These are phyloP conservation scores for Coelinius sp. DNA, from an alignment of 2,888 invertebrate genomes.

Conservation along the genomic window DNA sequence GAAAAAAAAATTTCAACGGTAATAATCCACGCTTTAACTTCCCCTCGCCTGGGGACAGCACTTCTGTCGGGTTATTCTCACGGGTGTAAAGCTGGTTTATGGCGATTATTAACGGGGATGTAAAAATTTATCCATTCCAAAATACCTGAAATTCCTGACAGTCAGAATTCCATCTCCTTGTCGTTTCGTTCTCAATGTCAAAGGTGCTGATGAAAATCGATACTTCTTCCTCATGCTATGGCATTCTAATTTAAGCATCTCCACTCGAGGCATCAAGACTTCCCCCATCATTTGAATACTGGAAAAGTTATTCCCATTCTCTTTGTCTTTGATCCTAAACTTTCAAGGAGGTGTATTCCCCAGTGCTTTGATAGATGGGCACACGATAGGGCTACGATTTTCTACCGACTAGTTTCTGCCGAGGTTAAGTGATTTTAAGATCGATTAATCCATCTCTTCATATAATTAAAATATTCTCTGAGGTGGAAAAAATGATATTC, in stretches of 20 bases:
- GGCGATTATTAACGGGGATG: background rate
- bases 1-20: background rate
- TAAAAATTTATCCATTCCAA: no score
- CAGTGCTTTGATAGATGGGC: slow-evolving; percentile 20
- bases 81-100: background rate
- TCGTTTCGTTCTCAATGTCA: background rate
- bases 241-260: background rate
- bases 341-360: slow-evolving; percentile 24
- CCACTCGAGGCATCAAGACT: background rate
- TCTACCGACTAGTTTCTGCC: background rate
- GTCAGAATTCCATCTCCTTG: background rate
- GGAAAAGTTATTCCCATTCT: slow-evolving; percentile 41
- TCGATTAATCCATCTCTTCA: background rate
- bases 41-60: background rate
- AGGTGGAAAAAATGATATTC: background rate
- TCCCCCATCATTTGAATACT: background rate
- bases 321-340: slow-evolving; percentile 41
- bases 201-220: slow-evolving; percentile 6
- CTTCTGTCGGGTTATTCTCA: background rate
- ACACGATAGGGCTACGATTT: slow-evolving; percentile 18
- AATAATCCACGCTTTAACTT: background rate
- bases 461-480: background rate
- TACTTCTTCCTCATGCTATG: background rate
- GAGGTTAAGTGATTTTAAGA: background rate
- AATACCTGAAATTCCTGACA: no score